phyloP scores from a whole-genome alignment of 92 coral and sea anemone genomes.

The Pocillopora meandrina region DNA sequence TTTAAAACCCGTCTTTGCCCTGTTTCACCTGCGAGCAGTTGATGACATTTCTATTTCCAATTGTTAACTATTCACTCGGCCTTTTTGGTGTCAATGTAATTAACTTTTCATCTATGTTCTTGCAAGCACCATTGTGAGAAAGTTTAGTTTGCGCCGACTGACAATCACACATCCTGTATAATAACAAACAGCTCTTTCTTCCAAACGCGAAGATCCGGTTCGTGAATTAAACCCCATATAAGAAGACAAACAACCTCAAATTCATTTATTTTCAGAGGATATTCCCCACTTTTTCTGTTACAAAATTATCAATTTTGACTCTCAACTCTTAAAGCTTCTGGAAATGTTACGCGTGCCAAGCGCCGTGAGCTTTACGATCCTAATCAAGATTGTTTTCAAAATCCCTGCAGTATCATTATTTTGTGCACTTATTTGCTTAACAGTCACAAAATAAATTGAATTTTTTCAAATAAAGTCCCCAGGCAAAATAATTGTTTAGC shows the following conservation, averaged over 20 bases:
- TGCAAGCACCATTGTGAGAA: constrained; percentile 70
- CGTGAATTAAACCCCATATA: constrained; percentile 59
- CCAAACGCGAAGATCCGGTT: constrained; percentile 67
- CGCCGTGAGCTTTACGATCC: constrained; percentile 38
- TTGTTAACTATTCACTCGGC: constrained; percentile 86
- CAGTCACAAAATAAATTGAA: constrained; percentile 65
- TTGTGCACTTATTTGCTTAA: constrained; percentile 71
- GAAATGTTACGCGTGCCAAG: constrained; percentile 37
- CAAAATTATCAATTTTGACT: constrained; percentile 62
- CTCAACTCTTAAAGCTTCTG: constrained; percentile 11
- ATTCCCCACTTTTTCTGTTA: constrained; percentile 34
- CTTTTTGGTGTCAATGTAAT: constrained; percentile 84
- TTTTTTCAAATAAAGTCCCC: constrained; percentile 66
- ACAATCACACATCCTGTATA: constrained; percentile 79
- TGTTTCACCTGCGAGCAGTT: constrained; percentile 76
- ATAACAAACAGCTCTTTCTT: constrained; percentile 58
- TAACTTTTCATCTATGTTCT: constrained; percentile 76
- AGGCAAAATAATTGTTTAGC: constrained; percentile 29
- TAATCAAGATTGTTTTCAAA: constrained; percentile 62
- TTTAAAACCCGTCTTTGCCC: constrained; percentile 59
- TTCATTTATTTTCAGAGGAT: constrained; percentile 52
- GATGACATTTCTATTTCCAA: constrained; percentile 85
- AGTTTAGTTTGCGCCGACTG: constrained; percentile 67
- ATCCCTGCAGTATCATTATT: constrained; percentile 49
- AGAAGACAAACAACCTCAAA: constrained; percentile 66